Evolutionary conservation across 2,888 invertebrate genomes (phyloP), one percentile per base, ranked within the genome.

Genomic region (Melanargia galathea): DNA sequence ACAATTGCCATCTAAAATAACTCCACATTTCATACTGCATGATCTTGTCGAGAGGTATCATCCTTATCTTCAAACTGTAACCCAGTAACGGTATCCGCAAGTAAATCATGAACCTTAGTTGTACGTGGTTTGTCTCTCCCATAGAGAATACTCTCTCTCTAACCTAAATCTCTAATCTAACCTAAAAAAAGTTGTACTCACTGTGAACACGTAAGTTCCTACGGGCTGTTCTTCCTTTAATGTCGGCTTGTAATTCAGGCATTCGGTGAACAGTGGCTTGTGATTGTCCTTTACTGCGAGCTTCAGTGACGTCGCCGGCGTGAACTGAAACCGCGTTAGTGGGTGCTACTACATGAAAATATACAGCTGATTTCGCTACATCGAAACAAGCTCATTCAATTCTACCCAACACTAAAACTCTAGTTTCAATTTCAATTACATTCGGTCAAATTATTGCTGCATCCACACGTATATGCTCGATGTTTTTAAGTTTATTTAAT

Each of bases 241-340:
- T 30, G 93, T 92, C 0, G 96, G 97, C 75, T 93, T 94, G 86
- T 98, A 98, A 73, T 92, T 93, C 62, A 94, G 93, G 87, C 99
- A 99, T 73, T 96, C 93, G 46, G 93, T 94, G 85, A 98, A 98
- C 66, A 95, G 93, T 1, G 98, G 98, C 78, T 98, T 98, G 81
- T 97, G 95, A 85, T 96, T 97, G 86, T 97, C 93, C 83, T 90
- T 90, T 38, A 91, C 90, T 3, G 87, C 82, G 46, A 90, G 79
- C 78, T 91, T 90, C 71, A 83, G 82, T 62, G 83, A 73, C 60
- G 82, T 71, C 66, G 78, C 84, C 63, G 87, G 75, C 68, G 80
- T 73, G 68, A 84, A 87, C 91, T 91, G 90, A 83, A 89, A 90
- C 71, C 72, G 78, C 75, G 70, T 77, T 73, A 71, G 71, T 70